Evolutionary conservation across 2,797 vertebrate genomes (phyloP).

Genomic region (Agapornis canus): DNA sequence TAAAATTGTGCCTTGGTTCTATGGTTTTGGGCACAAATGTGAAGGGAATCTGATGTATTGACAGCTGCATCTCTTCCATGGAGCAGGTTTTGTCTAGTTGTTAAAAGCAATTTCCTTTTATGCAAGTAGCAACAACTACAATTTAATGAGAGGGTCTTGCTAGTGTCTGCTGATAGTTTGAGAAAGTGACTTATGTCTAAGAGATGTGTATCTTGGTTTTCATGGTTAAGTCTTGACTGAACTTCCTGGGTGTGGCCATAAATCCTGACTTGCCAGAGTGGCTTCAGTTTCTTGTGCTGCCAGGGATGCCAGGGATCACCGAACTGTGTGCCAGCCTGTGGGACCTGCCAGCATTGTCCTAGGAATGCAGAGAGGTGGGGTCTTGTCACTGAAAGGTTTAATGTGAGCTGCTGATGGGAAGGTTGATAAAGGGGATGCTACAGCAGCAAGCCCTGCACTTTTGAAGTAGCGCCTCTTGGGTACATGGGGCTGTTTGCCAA

Average conservation of each 20-base stretch:
- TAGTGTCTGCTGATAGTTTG: not conserved
- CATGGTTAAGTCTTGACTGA: no score
- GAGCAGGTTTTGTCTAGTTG: not conserved
- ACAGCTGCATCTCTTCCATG: not conserved
- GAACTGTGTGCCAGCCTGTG: not conserved
- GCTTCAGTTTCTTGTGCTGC: not conserved
- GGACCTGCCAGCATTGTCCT: not conserved
- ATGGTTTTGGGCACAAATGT: not conserved
- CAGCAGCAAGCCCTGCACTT: not conserved
- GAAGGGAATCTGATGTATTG: not conserved
- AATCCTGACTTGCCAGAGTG: not conserved
- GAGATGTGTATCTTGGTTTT: not conserved
- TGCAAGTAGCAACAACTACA: accelerated
- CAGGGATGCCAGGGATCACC: accelerated
- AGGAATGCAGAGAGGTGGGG: accelerated
- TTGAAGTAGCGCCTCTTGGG: not conserved
- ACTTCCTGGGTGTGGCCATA: not conserved
- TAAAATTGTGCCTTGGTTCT: not conserved
- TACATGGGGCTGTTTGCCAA: not conserved
- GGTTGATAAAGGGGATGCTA: not conserved
- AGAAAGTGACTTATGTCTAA: not conserved
- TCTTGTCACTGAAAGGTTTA: no score
- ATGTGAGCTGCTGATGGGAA: not conserved
- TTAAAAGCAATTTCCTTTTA: not conserved
- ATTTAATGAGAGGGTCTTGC: not conserved